Base-by-base conservation (phyloP, 2,797 vertebrate genomes). In the Schizothorax lantsangensis region DNA sequence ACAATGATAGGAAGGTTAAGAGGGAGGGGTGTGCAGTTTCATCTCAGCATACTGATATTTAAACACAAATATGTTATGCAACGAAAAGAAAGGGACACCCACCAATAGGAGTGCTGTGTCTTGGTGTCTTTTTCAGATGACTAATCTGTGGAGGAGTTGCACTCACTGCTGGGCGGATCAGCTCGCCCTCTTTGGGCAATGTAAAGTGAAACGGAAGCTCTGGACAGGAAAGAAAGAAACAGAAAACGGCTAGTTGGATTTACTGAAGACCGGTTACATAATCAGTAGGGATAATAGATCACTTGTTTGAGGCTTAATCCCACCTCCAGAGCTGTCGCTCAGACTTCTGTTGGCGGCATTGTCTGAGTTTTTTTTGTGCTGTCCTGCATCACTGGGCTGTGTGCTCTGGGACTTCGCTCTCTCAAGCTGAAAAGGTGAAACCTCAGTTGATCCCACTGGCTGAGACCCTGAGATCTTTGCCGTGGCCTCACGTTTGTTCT, bases 81-180 rank as follows among this genome's bases (percentile, higher is more conserved):
- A 83, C 4, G 1, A 40, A 73, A 59, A 43, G 8, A 57, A 40
- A 79, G 23, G 33, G 36, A 77, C 33, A 84, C 97, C 91, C 92
- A 99, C 98, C 97, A 74, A 99, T 99, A 79, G 98, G 98, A 85
- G 98, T 99, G 95, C 98, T 99, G 95, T 99, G 98, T 90, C 97
- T 96, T 57, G 97, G 96, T 3, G 96, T 97, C 94, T 96, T 96
- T 94, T 98, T 98, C 90, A 98, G 94, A 88, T 97, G 97, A 86
- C 92, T 95, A 91, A 95, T 93, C 19, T 96, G 94, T 86, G 97
- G 97, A 14, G 98, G 97, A 0, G 98, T 98, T 88, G 94, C 84
- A 43, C 93, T 95, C 6, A 94, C 94, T 66, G 94, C 90, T 4
- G 97, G 96, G 86, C 95, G 96, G 84, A 98, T 96, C 91, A 94